Evolutionary conservation across 2,113 vertebrate genomes (phyloP), one percentile per base, ranked within the genome.

Genomic region (Globicephala melas): DNA sequence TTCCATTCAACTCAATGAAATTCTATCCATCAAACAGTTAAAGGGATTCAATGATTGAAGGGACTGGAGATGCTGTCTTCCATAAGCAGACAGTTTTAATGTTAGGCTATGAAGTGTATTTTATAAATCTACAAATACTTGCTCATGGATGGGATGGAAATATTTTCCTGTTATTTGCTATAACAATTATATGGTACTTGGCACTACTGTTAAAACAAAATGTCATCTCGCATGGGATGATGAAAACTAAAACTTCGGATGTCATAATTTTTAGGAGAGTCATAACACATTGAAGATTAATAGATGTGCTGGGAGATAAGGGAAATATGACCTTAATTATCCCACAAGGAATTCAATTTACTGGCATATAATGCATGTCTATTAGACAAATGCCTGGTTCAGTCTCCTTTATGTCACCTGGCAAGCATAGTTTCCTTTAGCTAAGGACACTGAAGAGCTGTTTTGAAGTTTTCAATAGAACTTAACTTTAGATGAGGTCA

Each of bases 171-270:
- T 93, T 36, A 70, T 88, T 93, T 93, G 11, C 6, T 93, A 9
- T 88, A 67, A 38, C 23, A 79, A 68, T 84, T 70, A 23, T 68
- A n/a, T 82, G 6, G 18, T 55, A 50, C 18, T 91, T 91, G 31
- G 60, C 38, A 79, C 5, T 88, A 50, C 89, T 96, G 89, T 91
- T n/a, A 85, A 86, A 73, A 80, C 21, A 96, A 91, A 86, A 36
- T 55, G 55, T 41, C 33, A 96, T 41, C 20, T 89, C n/a, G 41
- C 79, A 28, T 84, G 31, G 36, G 31, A 82, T 71, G 53, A 62
- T 71, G 25, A 88, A 89, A 63, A 73, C 5, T 79, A 44, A 88
- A 73, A 47, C 79, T 80, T 94, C 38, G 92, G 12, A 62, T 84
- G n/a, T 94, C n/a, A 70, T 68, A 60, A 70, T 81, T 53, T 15